These are phyloP conservation scores for Acropternis orthonyx DNA, from an alignment of 2,797 vertebrate genomes.

Conservation along the genomic window DNA sequence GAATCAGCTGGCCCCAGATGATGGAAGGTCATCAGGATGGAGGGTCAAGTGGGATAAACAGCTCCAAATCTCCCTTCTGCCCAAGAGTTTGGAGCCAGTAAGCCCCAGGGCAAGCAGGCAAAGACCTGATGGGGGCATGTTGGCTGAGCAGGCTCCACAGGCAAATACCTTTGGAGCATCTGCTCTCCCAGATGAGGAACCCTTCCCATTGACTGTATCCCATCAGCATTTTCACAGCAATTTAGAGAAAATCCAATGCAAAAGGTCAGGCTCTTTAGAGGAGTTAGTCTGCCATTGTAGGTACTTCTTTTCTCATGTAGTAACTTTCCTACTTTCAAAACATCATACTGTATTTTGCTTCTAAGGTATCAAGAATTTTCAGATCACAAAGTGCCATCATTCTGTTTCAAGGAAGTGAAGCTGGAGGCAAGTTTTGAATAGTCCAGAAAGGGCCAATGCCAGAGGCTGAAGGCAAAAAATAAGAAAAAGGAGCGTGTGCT, in stretches of 20 bases:
- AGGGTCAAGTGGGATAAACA: slow-evolving; percentile 60
- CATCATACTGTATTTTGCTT: neutral
- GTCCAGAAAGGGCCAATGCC: neutral
- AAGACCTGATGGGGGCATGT: neutral
- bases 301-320: neutral
- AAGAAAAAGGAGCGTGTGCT: neutral
- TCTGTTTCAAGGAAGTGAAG: neutral
- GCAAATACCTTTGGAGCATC: slow-evolving; percentile 39
- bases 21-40: slow-evolving; percentile 51
- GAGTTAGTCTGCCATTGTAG: neutral
- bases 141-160: neutral
- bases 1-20: slow-evolving; percentile 57
- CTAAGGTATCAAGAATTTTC: neutral
- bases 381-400: neutral
- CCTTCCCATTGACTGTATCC: neutral
- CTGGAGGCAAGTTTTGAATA: neutral
- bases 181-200: slow-evolving; percentile 4
- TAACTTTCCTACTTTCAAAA: neutral
- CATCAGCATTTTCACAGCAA: neutral
- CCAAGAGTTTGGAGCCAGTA: neutral
- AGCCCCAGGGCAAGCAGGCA: neutral
- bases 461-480: neutral
- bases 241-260: neutral
- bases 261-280: neutral
- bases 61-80: slow-evolving; percentile 51